These are phyloP conservation scores for Euplagia quadripunctaria DNA, from an alignment of 2,888 invertebrate genomes.

Conservation along the genomic window DNA sequence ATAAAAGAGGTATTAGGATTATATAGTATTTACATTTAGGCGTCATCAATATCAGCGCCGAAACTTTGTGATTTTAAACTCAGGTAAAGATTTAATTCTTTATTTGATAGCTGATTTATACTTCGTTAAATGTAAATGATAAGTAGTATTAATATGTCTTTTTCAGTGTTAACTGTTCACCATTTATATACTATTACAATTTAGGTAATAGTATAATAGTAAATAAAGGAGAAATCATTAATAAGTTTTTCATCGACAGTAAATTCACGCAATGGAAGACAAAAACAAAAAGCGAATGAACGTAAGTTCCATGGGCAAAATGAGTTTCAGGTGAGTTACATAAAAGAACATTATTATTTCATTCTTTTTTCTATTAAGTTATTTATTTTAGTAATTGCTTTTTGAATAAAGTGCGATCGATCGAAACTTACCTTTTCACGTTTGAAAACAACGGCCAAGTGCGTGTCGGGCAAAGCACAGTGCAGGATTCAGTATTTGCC, in stretches of 20 bases:
- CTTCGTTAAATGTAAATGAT: neutral
- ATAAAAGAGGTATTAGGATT: neutral
- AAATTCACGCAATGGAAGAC: neutral
- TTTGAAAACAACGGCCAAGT: too few species aligned
- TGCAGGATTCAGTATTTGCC: too few species aligned
- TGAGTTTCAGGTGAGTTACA: conserved; percentile 1
- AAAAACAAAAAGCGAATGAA: neutral
- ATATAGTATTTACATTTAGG: neutral
- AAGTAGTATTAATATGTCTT: neutral
- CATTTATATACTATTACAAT: neutral
- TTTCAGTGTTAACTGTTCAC: neutral
- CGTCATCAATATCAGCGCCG: neutral
- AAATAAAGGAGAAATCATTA: too few species aligned
- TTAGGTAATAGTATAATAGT: neutral
- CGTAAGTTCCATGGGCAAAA: neutral
- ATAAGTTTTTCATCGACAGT: too few species aligned
- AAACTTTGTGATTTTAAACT: neutral
- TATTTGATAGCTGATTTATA: neutral
- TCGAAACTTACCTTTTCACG: too few species aligned
- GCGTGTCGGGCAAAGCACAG: too few species aligned
- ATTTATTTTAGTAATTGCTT: too few species aligned
- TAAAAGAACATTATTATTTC: neutral
- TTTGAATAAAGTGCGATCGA: too few species aligned
- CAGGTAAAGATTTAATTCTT: neutral
- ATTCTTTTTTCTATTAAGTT: neutral